These are phyloP conservation scores for Capromys pilorides DNA, from an alignment of 2,797 vertebrate species.

Conservation along the genomic window DNA sequence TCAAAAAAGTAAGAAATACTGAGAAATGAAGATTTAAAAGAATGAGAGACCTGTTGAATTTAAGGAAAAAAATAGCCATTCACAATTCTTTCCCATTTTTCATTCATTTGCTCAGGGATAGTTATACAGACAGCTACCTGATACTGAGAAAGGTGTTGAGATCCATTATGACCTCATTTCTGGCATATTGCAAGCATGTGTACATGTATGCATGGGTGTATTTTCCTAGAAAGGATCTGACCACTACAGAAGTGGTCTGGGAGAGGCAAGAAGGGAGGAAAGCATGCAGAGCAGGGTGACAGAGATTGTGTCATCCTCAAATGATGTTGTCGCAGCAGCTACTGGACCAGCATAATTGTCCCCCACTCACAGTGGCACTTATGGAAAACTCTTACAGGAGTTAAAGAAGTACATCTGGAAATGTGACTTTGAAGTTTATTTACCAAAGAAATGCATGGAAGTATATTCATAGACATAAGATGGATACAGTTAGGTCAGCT, in stretches of 20 bases:
- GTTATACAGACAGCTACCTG: not conserved
- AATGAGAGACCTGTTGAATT: not conserved
- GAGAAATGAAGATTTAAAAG: not conserved
- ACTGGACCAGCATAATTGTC: not conserved
- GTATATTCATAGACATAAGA: not conserved
- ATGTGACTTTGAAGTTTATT: not conserved
- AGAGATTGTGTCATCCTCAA: not conserved
- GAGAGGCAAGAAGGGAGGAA: not conserved
- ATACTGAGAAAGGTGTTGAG: not conserved
- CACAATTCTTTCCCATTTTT: not conserved
- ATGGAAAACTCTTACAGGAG: not conserved
- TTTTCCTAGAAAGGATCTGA: not conserved
- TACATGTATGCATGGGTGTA: accelerated
- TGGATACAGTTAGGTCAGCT: not conserved
- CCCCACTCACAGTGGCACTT: not conserved
- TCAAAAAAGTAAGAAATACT: not conserved
- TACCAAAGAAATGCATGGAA: not conserved
- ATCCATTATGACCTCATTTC: not conserved
- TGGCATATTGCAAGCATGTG: not conserved
- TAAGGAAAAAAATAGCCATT: not conserved
- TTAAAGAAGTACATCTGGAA: not conserved
- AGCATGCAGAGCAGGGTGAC: not conserved
- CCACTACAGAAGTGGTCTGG: not conserved
- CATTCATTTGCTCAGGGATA: not conserved
- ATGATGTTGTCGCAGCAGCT: not conserved